Percentiles rank a stretch among this genome's conserved stretches.
Conservation (phyloP, 1,140 invertebrate species). For the Lordiphosa collinella region DNA sequence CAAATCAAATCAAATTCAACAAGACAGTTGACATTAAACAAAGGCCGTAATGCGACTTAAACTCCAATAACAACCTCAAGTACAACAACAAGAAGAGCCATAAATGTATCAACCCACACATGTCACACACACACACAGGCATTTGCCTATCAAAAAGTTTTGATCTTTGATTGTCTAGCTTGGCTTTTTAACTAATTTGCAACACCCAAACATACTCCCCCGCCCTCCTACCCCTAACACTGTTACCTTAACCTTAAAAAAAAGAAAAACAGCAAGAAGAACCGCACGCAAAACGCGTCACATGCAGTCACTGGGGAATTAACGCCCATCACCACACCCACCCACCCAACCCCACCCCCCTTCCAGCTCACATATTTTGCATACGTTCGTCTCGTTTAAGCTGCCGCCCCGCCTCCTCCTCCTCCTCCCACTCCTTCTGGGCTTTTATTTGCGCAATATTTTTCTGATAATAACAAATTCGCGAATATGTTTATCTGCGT, state of each 20-base stretch:
- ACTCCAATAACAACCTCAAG: conserved; percentile 12
- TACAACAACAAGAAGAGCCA: conserved; percentile 23
- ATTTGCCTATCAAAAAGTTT: conserved; percentile 70
- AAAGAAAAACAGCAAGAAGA: conserved; percentile 46
- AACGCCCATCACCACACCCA: conserved; percentile 29
- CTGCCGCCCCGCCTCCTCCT: background rate
- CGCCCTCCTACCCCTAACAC: background rate
- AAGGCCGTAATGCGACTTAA: conserved; percentile 33
- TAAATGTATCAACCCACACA: conserved; percentile 43
- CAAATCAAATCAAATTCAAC: conserved; percentile 26
- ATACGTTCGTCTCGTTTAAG: conserved; percentile 45
- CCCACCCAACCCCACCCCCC: background rate
- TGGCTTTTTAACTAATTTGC: conserved; percentile 75
- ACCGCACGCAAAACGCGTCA: conserved; percentile 73
- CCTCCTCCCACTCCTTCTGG: too few species aligned
- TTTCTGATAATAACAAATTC: conserved; percentile 77
- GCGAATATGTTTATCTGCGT: conserved; percentile 76
- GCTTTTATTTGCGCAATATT: conserved; percentile 72
- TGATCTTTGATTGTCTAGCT: conserved; percentile 72
- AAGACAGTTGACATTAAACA: conserved; percentile 47
- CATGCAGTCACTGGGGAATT: conserved; percentile 69
- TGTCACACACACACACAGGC: conserved; percentile 14
- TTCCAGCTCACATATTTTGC: conserved; percentile 38
- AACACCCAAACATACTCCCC: conserved; percentile 23
- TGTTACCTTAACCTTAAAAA: background rate